These are phyloP conservation scores for Sitophilus oryzae DNA, from an alignment of 1,140 invertebrate species.

Conservation along the genomic window DNA sequence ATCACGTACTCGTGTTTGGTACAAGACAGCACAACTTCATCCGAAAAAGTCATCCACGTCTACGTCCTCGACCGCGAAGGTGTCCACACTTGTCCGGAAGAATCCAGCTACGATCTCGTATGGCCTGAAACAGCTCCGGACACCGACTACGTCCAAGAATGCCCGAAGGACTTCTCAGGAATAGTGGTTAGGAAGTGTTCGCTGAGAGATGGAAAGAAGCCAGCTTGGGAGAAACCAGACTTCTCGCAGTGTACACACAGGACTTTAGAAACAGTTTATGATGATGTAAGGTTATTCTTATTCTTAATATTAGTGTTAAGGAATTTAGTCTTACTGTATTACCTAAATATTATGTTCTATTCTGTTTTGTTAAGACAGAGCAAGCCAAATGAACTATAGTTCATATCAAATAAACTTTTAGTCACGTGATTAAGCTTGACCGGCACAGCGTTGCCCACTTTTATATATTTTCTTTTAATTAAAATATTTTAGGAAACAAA, in stretches of 20 bases:
- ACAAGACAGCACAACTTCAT: slow-evolving; percentile 51
- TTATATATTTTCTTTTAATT: too few species aligned
- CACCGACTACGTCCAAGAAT: slow-evolving; percentile 53
- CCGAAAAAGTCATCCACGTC: slow-evolving; percentile 53
- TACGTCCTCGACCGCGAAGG: slow-evolving; percentile 55
- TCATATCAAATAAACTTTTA: too few species aligned
- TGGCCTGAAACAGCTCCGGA: slow-evolving; percentile 61
- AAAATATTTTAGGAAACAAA: too few species aligned
- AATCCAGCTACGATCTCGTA: slow-evolving; percentile 46
- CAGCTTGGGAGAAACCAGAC: slow-evolving; percentile 67
- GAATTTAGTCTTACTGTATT: too few species aligned
- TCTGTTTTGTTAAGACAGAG: too few species aligned
- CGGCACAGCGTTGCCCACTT: too few species aligned
- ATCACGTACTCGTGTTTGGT: slow-evolving; percentile 56
- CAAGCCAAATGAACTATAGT: too few species aligned
- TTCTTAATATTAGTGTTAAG: too few species aligned
- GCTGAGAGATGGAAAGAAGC: slow-evolving; percentile 53
- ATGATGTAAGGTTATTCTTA: slow-evolving; percentile 10
- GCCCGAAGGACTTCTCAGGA: slow-evolving; percentile 50
- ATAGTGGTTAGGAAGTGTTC: slow-evolving; percentile 51
- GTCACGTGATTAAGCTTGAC: too few species aligned
- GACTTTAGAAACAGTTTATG: slow-evolving; percentile 53
- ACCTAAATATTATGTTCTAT: too few species aligned
- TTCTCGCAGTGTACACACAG: slow-evolving; percentile 66
- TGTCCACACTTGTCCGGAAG: slow-evolving; percentile 51